Percentiles rank a stretch among this genome's conserved stretches.
These are phyloP conservation scores for Telmatherina bonti DNA, from an alignment of 2,797 vertebrate genomes.

Conservation along the genomic window DNA sequence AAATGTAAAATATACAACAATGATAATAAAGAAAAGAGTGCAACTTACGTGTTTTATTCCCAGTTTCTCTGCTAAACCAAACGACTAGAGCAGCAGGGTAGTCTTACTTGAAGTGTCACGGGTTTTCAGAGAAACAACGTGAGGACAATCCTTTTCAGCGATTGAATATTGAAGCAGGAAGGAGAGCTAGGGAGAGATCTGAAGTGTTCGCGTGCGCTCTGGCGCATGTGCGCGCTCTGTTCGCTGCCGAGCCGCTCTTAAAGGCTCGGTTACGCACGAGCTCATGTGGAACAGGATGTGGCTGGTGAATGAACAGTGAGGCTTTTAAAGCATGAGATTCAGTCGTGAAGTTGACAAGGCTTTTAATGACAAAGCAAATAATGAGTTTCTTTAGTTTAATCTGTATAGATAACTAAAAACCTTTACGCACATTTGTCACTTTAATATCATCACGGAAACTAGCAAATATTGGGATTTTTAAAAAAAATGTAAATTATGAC, in stretches of 20 bases:
- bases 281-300: neutral
- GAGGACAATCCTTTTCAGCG: slow-evolving; percentile 14
- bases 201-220: fast-evolving
- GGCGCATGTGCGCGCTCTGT: neutral
- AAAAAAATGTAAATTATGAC: neutral
- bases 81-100: neutral
- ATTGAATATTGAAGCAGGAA: neutral
- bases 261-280: slow-evolving; percentile 10
- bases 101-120: neutral
- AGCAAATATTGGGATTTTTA: no score
- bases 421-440: neutral
- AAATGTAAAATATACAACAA: neutral
- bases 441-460: neutral
- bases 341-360: neutral
- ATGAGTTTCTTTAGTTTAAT: neutral
- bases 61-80: neutral
- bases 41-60: slow-evolving; percentile 52
- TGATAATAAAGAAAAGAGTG: neutral
- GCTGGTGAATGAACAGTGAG: slow-evolving; percentile 6
- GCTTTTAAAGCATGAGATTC: neutral
- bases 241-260: slow-evolving; percentile 7
- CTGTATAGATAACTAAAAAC: neutral
- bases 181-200: neutral
- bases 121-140: neutral
- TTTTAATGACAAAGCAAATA: neutral